A percentile compares a stretch with the other conserved stretches of the same genome.
These are phyloP conservation scores for Trichomalopsis sarcophagae DNA, from an alignment of 1,140 invertebrate species.

Conservation along the genomic window DNA sequence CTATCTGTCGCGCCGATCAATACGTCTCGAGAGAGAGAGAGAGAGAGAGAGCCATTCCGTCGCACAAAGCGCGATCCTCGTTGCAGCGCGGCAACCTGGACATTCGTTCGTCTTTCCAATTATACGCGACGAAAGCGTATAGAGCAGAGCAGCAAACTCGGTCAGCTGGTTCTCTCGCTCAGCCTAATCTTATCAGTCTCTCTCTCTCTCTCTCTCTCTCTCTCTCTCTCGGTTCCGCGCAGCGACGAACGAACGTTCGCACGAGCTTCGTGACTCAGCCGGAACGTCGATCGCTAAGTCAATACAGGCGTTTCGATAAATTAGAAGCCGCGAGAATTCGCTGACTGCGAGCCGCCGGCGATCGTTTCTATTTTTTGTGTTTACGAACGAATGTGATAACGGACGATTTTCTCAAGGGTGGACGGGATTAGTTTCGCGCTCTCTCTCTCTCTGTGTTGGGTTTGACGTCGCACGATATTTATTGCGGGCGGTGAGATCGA, in stretches of 20 bases:
- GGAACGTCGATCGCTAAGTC: neutral
- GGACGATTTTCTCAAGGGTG: neutral
- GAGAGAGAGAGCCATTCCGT: too few species aligned
- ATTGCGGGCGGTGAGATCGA: too few species aligned
- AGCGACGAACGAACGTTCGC: neutral
- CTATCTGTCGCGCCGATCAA: too few species aligned
- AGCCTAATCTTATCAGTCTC: conserved; percentile 15
- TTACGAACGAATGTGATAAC: neutral
- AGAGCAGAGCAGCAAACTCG: neutral
- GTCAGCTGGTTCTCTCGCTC: neutral
- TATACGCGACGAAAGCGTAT: neutral
- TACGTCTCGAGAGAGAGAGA: too few species aligned
- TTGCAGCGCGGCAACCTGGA: too few species aligned
- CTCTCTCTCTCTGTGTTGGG: neutral
- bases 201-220: neutral
- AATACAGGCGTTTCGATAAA: neutral
- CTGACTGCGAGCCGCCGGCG: neutral
- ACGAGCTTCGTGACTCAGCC: neutral
- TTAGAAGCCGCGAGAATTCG: neutral
- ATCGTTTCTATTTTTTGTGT: neutral
- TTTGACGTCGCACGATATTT: too few species aligned
- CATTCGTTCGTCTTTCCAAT: too few species aligned
- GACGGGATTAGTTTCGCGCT: neutral
- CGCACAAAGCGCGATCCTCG: too few species aligned
- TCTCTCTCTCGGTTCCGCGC: neutral